phyloP scores from a whole-genome alignment of 2,113 vertebrate species.

The Brachirus orientalis region DNA sequence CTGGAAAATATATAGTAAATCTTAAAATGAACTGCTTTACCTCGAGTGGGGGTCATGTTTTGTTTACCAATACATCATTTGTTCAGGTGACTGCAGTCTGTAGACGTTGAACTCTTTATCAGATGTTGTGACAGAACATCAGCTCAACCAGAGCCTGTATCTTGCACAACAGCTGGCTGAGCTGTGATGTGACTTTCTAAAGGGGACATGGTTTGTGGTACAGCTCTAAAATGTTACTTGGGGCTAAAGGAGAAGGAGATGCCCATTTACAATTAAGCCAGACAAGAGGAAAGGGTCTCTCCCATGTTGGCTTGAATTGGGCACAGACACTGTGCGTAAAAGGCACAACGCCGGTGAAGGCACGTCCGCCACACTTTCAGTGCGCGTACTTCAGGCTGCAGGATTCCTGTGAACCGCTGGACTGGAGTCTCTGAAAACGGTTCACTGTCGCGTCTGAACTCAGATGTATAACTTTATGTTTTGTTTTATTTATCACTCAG shows the following conservation, averaged over 20 bases:
- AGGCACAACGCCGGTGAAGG: constrained; percentile 29
- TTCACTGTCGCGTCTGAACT: constrained; percentile 72
- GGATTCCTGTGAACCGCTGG: constrained; percentile 48
- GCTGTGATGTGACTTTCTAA: constrained; percentile 33
- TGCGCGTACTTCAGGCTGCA: constrained; percentile 28
- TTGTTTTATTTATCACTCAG: too few relatives aligned
- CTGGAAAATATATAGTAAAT: too few relatives aligned
- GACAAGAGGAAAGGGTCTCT: constrained; percentile 14
- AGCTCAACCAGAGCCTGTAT: constrained; percentile 29
- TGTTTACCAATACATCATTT: constrained; percentile 30
- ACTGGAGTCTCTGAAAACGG: constrained; percentile 62
- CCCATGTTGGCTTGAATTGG: not conserved
- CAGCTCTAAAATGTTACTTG: constrained; percentile 36
- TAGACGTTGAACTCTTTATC: constrained; percentile 67
- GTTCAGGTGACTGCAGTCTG: constrained; percentile 10
- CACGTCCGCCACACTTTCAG: constrained; percentile 48
- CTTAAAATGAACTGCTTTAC: not conserved
- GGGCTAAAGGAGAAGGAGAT: not conserved
- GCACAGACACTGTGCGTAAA: constrained; percentile 36
- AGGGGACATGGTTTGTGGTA: constrained; percentile 41
- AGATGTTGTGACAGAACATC: constrained; percentile 57
- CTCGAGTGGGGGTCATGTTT: not conserved
- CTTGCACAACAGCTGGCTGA: constrained; percentile 71
- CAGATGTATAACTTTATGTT: not conserved
- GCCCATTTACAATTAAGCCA: constrained; percentile 1